Evolutionary conservation across 2,797 vertebrate genomes (phyloP).

Genomic region (Melanotaenia parkinsoni): DNA sequence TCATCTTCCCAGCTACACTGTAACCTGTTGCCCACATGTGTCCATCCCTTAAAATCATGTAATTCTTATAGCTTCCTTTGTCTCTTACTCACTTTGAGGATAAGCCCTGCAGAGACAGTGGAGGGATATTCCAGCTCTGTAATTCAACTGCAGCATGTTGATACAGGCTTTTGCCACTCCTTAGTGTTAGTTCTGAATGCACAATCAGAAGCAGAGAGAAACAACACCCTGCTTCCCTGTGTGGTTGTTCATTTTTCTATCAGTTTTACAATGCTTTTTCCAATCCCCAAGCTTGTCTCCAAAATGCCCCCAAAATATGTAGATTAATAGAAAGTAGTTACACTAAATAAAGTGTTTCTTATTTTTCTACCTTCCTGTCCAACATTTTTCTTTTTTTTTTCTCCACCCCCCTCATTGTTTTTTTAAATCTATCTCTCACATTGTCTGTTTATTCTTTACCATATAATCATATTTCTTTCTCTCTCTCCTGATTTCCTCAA

Average conservation of each 20-base stretch:
- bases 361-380: slow-evolving; percentile 18
- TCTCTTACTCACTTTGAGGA: slow-evolving; percentile 29
- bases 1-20: slow-evolving; percentile 9
- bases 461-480: neutral
- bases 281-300: slow-evolving; percentile 13
- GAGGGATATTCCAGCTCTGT: slow-evolving; percentile 57
- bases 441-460: neutral
- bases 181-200: slow-evolving; percentile 49
- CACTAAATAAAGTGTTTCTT: slow-evolving; percentile 1
- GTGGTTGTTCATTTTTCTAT: slow-evolving; percentile 44
- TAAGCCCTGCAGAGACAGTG: slow-evolving; percentile 34
- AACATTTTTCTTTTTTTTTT: neutral
- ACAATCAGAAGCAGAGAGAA: slow-evolving; percentile 46
- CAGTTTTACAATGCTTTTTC: slow-evolving; percentile 16
- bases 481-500: neutral
- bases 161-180: slow-evolving; percentile 72
- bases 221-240: slow-evolving; percentile 45
- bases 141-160: slow-evolving; percentile 70
- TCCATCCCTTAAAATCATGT: slow-evolving; percentile 24
- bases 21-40: slow-evolving; percentile 10
- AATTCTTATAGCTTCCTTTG: slow-evolving; percentile 22
- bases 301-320: slow-evolving; percentile 2
- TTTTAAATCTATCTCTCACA: slow-evolving; percentile 13
- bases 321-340: slow-evolving; percentile 11
- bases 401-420: slow-evolving; percentile 4